These are phyloP conservation scores for Plagiodera versicolora DNA, from an alignment of 2,888 invertebrate genomes.

Conservation along the genomic window DNA sequence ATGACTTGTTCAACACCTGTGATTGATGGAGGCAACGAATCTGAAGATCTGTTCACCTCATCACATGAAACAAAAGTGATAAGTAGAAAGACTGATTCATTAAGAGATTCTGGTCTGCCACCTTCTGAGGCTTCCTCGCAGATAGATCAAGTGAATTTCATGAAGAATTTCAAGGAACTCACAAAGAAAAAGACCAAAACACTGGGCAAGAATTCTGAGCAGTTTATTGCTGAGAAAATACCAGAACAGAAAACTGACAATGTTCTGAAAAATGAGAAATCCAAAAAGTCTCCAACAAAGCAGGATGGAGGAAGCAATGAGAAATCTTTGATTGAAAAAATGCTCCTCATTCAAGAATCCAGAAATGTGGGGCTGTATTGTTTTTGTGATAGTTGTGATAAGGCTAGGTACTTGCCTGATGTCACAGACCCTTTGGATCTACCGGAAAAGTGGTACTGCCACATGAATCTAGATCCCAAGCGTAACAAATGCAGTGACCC, in stretches of 20 bases:
- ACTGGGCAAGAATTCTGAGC: background rate
- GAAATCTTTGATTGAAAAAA: slow-evolving; percentile 15
- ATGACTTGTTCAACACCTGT: slow-evolving; percentile 8
- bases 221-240: background rate
- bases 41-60: background rate
- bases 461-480: slow-evolving; percentile 61
- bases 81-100: background rate
- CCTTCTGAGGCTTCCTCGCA: slow-evolving; percentile 21
- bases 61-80: background rate
- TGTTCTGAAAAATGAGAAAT: background rate
- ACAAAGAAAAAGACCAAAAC: slow-evolving; percentile 1
- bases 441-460: slow-evolving; percentile 65
- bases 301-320: slow-evolving; percentile 5
- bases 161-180: slow-evolving; percentile 16
- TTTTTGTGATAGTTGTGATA: slow-evolving; percentile 62
- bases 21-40: background rate
- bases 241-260: background rate
- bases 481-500: slow-evolving; percentile 59
- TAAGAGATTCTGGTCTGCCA: slow-evolving; percentile 9
- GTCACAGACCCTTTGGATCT: slow-evolving; percentile 61
- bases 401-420: slow-evolving; percentile 61
- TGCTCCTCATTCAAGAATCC: slow-evolving; percentile 53
- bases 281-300: background rate
- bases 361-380: slow-evolving; percentile 61
- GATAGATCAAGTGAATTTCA: slow-evolving; percentile 20